Evolutionary conservation across 1,140 invertebrate genomes (phyloP).

Genomic region (Tachypleus tridentatus): DNA sequence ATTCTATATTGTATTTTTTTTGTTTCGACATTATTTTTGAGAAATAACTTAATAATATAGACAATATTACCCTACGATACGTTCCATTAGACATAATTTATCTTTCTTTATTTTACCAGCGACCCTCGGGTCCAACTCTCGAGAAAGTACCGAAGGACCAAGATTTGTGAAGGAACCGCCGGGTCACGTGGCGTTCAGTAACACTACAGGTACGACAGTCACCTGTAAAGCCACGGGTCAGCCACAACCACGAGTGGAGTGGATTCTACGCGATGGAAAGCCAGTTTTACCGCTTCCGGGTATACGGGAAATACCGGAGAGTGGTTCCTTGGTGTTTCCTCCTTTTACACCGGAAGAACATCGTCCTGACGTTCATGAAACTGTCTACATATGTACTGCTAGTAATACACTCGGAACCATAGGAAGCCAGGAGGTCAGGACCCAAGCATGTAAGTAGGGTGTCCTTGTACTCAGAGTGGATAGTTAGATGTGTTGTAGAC

Average conservation of each 20-base stretch:
- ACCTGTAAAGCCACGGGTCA: slow-evolving; percentile 75
- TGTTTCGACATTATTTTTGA: too few relatives aligned
- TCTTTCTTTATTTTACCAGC: too few relatives aligned
- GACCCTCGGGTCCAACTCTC: too few relatives aligned
- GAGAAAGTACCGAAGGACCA: slow-evolving; percentile 44
- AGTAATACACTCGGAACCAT: slow-evolving; percentile 77
- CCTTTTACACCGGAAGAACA: slow-evolving; percentile 30
- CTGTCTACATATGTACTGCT: slow-evolving; percentile 67
- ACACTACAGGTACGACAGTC: slow-evolving; percentile 80
- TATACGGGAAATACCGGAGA: slow-evolving; percentile 48
- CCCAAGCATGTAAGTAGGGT: slow-evolving; percentile 68
- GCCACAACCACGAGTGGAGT: slow-evolving; percentile 76
- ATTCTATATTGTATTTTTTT: too few relatives aligned
- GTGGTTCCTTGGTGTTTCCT: slow-evolving; percentile 34
- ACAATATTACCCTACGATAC: too few relatives aligned
- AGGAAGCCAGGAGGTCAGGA: slow-evolving; percentile 80
- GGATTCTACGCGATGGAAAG: slow-evolving; percentile 44
- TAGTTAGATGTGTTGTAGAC: too few relatives aligned
- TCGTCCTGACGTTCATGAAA: slow-evolving; percentile 43
- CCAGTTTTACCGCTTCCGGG: slow-evolving; percentile 47
- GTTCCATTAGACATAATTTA: too few relatives aligned
- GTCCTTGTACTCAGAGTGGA: too few relatives aligned
- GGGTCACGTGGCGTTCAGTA: slow-evolving; percentile 81
- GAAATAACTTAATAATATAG: too few relatives aligned
- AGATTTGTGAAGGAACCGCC: slow-evolving; percentile 83